These are phyloP conservation scores for Menidia beryllina DNA, from an alignment of 2,113 vertebrate species.

Conservation along the genomic window DNA sequence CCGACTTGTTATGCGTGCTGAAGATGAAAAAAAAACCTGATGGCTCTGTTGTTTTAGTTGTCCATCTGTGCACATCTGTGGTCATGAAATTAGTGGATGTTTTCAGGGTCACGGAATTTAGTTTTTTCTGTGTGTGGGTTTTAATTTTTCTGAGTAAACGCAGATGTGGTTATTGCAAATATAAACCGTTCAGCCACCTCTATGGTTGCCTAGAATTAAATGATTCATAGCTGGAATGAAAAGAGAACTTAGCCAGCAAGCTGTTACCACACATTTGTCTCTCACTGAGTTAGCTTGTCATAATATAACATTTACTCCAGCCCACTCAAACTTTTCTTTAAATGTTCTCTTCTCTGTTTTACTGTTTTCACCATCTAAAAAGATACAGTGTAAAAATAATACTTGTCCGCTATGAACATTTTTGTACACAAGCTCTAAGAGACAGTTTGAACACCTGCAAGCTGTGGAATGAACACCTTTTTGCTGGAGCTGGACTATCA, in stretches of 20 bases:
- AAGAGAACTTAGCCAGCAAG: not conserved
- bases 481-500: not conserved
- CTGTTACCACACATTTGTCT: slow-evolving; percentile 20
- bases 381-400: slow-evolving; percentile 17
- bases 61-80: slow-evolving; percentile 15
- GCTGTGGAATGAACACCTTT: not conserved
- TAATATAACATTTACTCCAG: not conserved
- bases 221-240: slow-evolving; percentile 23
- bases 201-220: slow-evolving; percentile 23
- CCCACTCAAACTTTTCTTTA: slow-evolving; percentile 7
- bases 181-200: slow-evolving; percentile 11
- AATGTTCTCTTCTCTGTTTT: slow-evolving; percentile 7
- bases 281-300: not conserved
- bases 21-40: slow-evolving; percentile 6
- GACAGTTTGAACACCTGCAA: not conserved
- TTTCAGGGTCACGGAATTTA: not conserved
- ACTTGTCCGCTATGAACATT: not conserved
- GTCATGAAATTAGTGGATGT: not conserved
- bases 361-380: too few relatives aligned
- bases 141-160: slow-evolving; percentile 20
- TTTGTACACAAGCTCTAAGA: not conserved
- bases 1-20: not conserved
- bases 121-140: slow-evolving; percentile 6
- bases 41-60: not conserved
- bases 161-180: slow-evolving; percentile 28